Conservation (phyloP, 1,140 invertebrate species). For the Ceratitis capitata region DNA sequence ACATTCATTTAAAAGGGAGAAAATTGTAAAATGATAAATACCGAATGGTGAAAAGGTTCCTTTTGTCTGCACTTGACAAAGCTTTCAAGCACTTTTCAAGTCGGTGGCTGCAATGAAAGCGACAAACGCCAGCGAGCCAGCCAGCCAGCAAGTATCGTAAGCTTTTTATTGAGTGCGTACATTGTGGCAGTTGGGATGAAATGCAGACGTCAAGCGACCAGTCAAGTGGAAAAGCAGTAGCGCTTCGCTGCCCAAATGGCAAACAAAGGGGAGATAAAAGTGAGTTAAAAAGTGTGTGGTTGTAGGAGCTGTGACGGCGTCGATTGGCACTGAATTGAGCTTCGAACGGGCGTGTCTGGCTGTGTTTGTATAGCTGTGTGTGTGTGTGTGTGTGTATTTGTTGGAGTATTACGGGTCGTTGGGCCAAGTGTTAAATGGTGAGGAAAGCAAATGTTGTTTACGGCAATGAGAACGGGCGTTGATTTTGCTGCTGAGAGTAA, state of each 20-base stretch:
- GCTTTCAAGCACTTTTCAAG: conserved; percentile 12
- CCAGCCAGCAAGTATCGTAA: too few species aligned
- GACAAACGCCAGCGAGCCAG: background rate
- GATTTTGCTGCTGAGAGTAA: background rate
- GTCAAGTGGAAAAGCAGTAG: conserved; percentile 31
- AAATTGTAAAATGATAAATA: conserved; percentile 2
- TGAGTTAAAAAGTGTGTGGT: background rate
- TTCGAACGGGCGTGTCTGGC: background rate
- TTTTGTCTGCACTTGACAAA: conserved; percentile 19
- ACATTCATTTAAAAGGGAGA: background rate
- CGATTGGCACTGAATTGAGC: too few species aligned
- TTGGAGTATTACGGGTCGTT: background rate
- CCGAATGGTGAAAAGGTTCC: background rate
- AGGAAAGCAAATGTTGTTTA: conserved; percentile 29
- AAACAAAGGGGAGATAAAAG: background rate
- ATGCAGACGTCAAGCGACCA: conserved; percentile 8
- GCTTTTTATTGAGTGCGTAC: background rate
- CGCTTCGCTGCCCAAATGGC: conserved; percentile 27
- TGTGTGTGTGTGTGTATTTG: background rate
- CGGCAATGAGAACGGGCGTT: background rate
- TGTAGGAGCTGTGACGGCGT: background rate
- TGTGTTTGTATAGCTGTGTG: background rate
- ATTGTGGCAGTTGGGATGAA: background rate
- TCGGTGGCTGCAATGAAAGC: background rate
- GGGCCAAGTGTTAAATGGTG: conserved; percentile 31